Evolutionary conservation across 2,888 invertebrate species (phyloP).

Genomic region (Drosophila birchii): DNA sequence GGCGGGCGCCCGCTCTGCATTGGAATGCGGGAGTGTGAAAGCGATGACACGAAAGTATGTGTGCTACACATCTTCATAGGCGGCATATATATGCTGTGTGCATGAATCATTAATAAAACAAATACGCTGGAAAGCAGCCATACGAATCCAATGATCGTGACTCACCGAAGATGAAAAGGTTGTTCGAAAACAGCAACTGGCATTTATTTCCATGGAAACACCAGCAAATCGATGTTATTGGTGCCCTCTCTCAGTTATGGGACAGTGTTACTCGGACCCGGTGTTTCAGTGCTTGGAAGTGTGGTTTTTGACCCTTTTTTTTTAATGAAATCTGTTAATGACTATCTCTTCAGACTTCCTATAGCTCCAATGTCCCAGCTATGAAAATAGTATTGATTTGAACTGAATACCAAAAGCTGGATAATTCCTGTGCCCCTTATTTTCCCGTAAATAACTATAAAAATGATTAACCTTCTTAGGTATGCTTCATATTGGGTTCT

Average conservation of each 20-base stretch:
- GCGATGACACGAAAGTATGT: constrained; percentile 29
- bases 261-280: neutral
- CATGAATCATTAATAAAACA: constrained; percentile 77
- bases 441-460: neutral
- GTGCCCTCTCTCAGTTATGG: constrained; percentile 9
- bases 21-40: constrained; percentile 35
- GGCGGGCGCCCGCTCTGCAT: constrained; percentile 87
- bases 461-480: neutral
- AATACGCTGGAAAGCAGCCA: constrained; percentile 73
- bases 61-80: constrained; percentile 24
- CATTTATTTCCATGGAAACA: neutral
- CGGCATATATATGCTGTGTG: constrained; percentile 63
- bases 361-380: neutral
- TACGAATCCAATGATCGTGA: constrained; percentile 64
- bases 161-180: constrained; percentile 50
- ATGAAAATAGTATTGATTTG: neutral
- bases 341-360: neutral
- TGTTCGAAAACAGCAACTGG: neutral
- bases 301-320: too few species aligned
- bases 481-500: neutral
- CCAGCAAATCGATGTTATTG: neutral
- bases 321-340: too few species aligned
- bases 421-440: neutral
- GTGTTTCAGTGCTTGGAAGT: neutral
- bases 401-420: neutral